Evolutionary conservation across 2,113 vertebrate genomes (phyloP).

Genomic region (Hydrolagus affinis): DNA sequence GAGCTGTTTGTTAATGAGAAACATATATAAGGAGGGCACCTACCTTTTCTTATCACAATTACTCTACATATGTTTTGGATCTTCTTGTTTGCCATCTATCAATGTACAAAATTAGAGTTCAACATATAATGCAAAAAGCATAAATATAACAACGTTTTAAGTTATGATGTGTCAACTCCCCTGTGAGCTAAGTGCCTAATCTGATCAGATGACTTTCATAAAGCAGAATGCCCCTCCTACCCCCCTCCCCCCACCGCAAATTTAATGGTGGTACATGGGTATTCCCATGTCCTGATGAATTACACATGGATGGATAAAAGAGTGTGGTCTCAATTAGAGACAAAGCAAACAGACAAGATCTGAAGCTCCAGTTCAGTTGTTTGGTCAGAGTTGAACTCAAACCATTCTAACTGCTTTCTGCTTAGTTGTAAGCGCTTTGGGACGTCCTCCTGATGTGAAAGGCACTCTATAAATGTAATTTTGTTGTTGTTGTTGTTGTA

Average conservation of each 20-base stretch:
- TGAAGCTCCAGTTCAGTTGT: background rate
- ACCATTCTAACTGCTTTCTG: background rate
- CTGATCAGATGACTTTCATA: background rate
- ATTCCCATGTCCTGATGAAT: background rate
- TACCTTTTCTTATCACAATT: background rate
- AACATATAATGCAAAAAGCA: background rate
- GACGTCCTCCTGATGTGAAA: too few species aligned
- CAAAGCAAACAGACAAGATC: background rate
- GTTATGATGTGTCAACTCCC: background rate
- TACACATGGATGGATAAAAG: background rate
- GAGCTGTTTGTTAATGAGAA: slow-evolving; percentile 1
- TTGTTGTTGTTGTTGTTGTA: too few species aligned
- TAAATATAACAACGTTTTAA: background rate
- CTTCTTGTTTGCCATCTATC: background rate
- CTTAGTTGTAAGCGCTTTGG: background rate
- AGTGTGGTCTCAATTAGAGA: background rate
- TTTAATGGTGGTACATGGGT: background rate
- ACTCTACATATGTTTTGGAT: background rate
- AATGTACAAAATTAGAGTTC: background rate
- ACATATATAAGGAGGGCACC: background rate
- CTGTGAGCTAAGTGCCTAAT: background rate
- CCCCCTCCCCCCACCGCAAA: background rate
- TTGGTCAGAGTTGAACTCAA: background rate
- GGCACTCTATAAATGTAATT: too few species aligned
- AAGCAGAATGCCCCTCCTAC: background rate